Percentiles rank a stretch among this genome's conserved stretches.
Evolutionary conservation across 2,888 invertebrate genomes (phyloP).

Genomic region (Dendrolimus pini): DNA sequence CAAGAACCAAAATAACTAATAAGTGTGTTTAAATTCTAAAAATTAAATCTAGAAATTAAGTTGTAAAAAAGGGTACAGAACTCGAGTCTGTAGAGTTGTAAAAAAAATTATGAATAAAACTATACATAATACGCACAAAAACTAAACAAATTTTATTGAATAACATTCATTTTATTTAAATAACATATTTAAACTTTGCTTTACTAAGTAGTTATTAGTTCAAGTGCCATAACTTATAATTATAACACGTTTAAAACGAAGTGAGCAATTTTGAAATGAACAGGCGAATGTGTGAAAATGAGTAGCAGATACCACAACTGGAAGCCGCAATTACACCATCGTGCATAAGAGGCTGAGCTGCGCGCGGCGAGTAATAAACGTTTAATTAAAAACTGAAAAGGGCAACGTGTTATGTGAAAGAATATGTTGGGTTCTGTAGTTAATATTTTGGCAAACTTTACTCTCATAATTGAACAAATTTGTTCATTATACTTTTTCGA

Average conservation of each 20-base stretch:
- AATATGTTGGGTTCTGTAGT: background rate
- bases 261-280: background rate
- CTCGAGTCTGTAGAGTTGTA: too few species aligned
- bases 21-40: too few species aligned
- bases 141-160: background rate
- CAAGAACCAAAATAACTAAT: too few species aligned
- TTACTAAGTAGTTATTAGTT: constrained; percentile 12
- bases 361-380: constrained; percentile 25
- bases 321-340: constrained; percentile 37
- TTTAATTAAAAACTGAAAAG: constrained; percentile 43
- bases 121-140: too few species aligned
- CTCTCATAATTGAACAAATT: too few species aligned
- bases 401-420: background rate
- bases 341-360: constrained; percentile 22
- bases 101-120: too few species aligned
- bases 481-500: too few species aligned
- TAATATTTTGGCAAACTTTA: too few species aligned
- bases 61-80: too few species aligned
- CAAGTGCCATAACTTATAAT: constrained; percentile 15
- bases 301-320: constrained; percentile 41
- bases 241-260: background rate
- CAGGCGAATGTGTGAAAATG: constrained; percentile 26
- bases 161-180: background rate
- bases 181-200: background rate
- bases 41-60: too few species aligned